A percentile compares a stretch with the other conserved stretches of the same genome.
Conservation (phyloP, 2,797 vertebrate genomes). For the Melanotaenia boesemani region DNA sequence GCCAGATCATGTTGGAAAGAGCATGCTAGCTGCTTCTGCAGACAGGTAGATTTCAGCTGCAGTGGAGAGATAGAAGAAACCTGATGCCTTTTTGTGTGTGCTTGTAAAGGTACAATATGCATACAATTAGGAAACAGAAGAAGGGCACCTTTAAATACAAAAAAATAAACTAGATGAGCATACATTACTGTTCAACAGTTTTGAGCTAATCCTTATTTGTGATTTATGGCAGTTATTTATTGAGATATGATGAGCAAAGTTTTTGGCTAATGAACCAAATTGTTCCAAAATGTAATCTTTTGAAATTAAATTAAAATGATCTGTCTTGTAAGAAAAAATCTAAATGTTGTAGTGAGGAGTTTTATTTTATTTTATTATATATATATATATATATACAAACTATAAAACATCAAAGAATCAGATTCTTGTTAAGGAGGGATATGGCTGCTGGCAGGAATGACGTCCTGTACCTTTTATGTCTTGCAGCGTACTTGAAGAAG, state of each 20-base stretch:
- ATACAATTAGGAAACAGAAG: neutral
- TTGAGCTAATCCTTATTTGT: neutral
- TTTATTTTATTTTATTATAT: too few relatives aligned
- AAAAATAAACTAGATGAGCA: neutral
- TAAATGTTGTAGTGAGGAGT: too few relatives aligned
- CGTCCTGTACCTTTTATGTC: too few relatives aligned
- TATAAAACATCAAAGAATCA: too few relatives aligned
- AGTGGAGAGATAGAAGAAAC: slow-evolving; percentile 53
- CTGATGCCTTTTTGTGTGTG: slow-evolving; percentile 50
- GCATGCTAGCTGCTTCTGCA: slow-evolving; percentile 31
- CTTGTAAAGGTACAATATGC: slow-evolving; percentile 6
- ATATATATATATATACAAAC: too few relatives aligned
- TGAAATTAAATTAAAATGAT: too few relatives aligned
- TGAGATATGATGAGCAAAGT: neutral
- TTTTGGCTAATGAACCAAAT: too few relatives aligned
- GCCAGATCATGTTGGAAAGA: slow-evolving; percentile 61
- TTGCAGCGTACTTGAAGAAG: too few relatives aligned
- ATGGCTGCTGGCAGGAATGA: too few relatives aligned
- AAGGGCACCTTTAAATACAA: neutral
- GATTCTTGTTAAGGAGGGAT: too few relatives aligned
- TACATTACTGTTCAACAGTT: neutral
- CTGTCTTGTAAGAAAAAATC: too few relatives aligned
- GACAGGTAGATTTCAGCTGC: slow-evolving; percentile 29
- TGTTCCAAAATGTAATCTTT: too few relatives aligned
- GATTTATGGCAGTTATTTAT: neutral